Percentiles rank a stretch among this genome's conserved stretches.
phyloP scores from a whole-genome alignment of 2,888 invertebrate species.

The Epinotia bilunana region DNA sequence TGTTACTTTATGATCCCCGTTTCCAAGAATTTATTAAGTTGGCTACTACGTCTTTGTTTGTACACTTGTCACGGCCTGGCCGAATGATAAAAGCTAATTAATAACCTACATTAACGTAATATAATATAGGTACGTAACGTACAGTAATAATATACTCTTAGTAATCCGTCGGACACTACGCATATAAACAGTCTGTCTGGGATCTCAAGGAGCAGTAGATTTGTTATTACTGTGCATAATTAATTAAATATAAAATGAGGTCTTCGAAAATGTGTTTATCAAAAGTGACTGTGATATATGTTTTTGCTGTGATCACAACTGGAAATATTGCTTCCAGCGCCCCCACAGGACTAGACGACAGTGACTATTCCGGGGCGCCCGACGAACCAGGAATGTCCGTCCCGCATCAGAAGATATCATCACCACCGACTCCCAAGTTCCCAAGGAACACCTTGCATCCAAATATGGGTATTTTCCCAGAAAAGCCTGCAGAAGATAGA shows the following conservation, averaged over 20 bases:
- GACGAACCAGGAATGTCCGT: conserved; percentile 29
- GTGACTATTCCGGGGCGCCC: conserved; percentile 11
- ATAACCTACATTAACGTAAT: conserved; percentile 30
- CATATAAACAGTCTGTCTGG: conserved; percentile 30
- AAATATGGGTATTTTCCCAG: conserved; percentile 21
- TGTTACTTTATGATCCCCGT: neutral
- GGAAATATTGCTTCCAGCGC: neutral
- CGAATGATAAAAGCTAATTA: conserved; percentile 39
- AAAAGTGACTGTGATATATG: conserved; percentile 20
- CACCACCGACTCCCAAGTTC: conserved; percentile 16
- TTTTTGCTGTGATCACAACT: conserved; percentile 19
- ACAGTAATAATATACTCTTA: conserved; percentile 9
- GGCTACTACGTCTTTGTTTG: conserved; percentile 27
- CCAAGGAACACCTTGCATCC: conserved; percentile 19
- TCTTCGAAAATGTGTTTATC: conserved; percentile 2
- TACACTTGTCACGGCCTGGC: conserved; percentile 26
- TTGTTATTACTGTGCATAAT: neutral
- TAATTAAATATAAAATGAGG: conserved; percentile 22
- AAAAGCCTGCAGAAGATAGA: conserved; percentile 36
- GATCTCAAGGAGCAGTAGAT: conserved; percentile 2
- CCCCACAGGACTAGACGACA: conserved; percentile 28
- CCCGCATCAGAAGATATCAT: conserved; percentile 2
- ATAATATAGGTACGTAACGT: conserved; percentile 18
- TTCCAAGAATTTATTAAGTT: conserved; percentile 26
- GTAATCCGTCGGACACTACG: conserved; percentile 36